Percentiles rank a stretch among this genome's conserved stretches.
Conservation (phyloP, 2,888 invertebrate species). For the Pterobdella sp. region DNA sequence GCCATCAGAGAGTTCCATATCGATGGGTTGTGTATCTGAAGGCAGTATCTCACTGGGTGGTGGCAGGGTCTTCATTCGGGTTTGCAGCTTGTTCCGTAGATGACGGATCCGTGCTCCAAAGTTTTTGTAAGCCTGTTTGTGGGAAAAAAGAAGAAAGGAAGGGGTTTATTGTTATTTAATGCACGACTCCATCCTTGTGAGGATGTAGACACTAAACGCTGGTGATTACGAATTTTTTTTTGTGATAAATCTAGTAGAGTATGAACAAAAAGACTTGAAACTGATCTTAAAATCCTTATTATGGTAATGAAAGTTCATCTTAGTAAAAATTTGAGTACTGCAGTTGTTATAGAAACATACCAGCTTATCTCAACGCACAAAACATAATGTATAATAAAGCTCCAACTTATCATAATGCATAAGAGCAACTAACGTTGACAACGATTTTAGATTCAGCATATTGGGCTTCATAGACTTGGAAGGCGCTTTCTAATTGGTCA, state of each 20-base stretch:
- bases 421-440: slow-evolving; percentile 64
- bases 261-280: too few relatives aligned
- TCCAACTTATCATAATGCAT: too few relatives aligned
- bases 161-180: too few relatives aligned
- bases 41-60: slow-evolving; percentile 59
- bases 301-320: too few relatives aligned
- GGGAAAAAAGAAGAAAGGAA: neutral
- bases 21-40: slow-evolving; percentile 45
- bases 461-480: slow-evolving; percentile 79
- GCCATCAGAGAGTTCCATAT: slow-evolving; percentile 46
- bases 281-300: too few relatives aligned
- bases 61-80: slow-evolving; percentile 65
- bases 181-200: neutral
- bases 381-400: too few relatives aligned
- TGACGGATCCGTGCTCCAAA: slow-evolving; percentile 79
- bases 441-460: slow-evolving; percentile 89
- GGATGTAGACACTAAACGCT: neutral
- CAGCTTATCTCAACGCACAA: too few relatives aligned
- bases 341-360: too few relatives aligned
- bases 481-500: slow-evolving; percentile 64
- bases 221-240: too few relatives aligned
- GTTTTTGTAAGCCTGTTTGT: slow-evolving; percentile 76
- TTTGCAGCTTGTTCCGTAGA: slow-evolving; percentile 74
- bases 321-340: too few relatives aligned
- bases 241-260: too few relatives aligned